A percentile compares a stretch with the other conserved stretches of the same genome.
Conservation (phyloP, 2,797 vertebrate species). For the Choloepus didactylus region DNA sequence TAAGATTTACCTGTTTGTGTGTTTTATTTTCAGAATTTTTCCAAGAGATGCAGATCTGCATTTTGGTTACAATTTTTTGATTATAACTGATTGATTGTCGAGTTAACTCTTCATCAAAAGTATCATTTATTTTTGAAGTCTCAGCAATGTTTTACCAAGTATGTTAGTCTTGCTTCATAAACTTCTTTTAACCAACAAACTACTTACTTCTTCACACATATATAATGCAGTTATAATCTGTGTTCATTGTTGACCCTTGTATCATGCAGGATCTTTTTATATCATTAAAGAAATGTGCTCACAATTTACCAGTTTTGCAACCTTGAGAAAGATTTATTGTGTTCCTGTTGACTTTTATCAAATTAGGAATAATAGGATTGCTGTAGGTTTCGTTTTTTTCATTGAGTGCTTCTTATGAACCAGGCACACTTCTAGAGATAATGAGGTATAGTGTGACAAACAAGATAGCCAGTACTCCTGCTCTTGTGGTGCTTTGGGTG, state of each 20-base stretch:
- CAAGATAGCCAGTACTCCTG: background rate
- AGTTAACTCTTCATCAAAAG: background rate
- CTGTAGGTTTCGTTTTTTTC: background rate
- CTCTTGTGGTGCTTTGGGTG: background rate
- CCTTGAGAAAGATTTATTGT: constrained; percentile 56
- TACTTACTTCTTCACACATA: background rate
- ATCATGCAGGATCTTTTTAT: background rate
- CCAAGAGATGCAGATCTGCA: background rate
- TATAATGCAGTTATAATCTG: constrained; percentile 19
- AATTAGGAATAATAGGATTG: background rate
- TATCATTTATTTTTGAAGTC: constrained; percentile 21
- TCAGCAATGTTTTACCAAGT: background rate
- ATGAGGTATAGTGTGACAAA: background rate
- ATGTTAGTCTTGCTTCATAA: constrained; percentile 13
- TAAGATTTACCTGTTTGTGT: constrained; percentile 83
- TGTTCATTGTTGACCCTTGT: background rate
- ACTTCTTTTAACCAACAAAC: constrained; percentile 5
- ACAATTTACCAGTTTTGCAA: background rate
- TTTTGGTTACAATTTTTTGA: constrained; percentile 26
- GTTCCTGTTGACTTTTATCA: background rate
- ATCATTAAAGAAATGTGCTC: background rate
- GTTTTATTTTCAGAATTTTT: constrained; percentile 20
- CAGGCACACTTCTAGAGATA: background rate
- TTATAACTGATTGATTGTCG: constrained; percentile 26
- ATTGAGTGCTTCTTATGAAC: background rate